Evolutionary conservation across 2,113 vertebrate genomes (phyloP), one percentile per base, ranked within the genome.

Genomic region (Calyptomena viridis): DNA sequence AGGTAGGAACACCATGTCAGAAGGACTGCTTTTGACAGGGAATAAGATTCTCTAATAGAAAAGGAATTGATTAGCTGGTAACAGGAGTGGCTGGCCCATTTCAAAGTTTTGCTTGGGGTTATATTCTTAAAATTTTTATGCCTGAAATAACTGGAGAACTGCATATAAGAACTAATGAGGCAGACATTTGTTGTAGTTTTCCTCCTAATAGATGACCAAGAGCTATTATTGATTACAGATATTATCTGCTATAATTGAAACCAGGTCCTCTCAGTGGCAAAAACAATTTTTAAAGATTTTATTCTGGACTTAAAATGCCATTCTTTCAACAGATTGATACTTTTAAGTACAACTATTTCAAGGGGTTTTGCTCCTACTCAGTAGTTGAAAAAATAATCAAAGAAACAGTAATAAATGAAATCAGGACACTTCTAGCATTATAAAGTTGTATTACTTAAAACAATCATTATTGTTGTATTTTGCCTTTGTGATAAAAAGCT

Each of bases 151-250:
- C 47, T 63, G 58, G 66, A 93, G 31, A 83, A 69, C 49, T 88
- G 49, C 58, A 83, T 55, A 42, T 25, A 88, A 92, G 75, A 93
- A 90, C 58, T 96, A 93, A 95, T 80, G 76, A 94, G 72, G 84
- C 50, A 87, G 56, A 94, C 30, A 66, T 2, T 2, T 80, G 56
- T 75, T 94, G 86, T 50, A 86, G 73, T 44, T 80, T 84, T 93
- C 78, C 64, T 90, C 78, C 81, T 91, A 93, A 94, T 21, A 92
- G 79, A 95, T 75, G 55, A 87, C 81, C 44, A 72, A 50, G 78
- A 93, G 89, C 78, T 89, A 64, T 40, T 94, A 96, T 47, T 91
- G 89, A 95, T 95, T 85, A 72, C 81, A 96, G 62, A 94, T 92
- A 88, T 91, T 91, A 87, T 67, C 72, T 89, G 37, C 37, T 84